Base-by-base conservation (phyloP, 2,797 vertebrate genomes). In the Sebastes vulpes region DNA sequence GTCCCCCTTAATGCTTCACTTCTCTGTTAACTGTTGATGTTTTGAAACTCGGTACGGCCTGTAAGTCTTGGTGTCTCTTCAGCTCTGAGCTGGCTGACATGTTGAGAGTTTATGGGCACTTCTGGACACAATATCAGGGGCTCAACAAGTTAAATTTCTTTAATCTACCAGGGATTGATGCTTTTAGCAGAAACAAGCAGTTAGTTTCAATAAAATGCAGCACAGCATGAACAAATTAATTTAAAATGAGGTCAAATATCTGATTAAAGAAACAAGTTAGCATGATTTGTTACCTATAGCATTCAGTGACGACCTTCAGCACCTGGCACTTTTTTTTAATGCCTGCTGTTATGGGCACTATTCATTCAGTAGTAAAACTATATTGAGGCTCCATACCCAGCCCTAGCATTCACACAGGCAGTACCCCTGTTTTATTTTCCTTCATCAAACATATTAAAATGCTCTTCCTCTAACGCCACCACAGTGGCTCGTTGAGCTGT, bases 401-500 rank as follows among this genome's bases (percentile, higher is more conserved):
- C 50, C 3, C 8, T 2, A 57, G 6, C 32, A 75, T 46, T 28
- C 26, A 66, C 63, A 61, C 50, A 50, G 26, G 9, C 42, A n/a
- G 11, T 5, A 6, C 0, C 11, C 16, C 25, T 10, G 1, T 67
- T 75, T 75, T 57, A 58, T 72, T 81, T 72, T 53, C 56, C 65
- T 65, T 76, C 32, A 64, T 75, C 61, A 71, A 65, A 54, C 57
- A 54, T 77, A 71, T 80, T 73, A 70, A 80, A 77, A 53, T 42
- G 28, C 54, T 63, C 65, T 69, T 67, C n/a, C 29, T 54, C 35
- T 59, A 70, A 80, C 60, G 12, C n/a, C 31, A 20, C 66, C 81
- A 16, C 53, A 53, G 71, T 72, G 77, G 53, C 75, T 72, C 35
- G 5, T 72, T 52, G 75, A 76, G 60, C 11, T 12, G 42, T 42